Conservation (phyloP, 37 sponge, comb jelly and placozoan genomes). For the Corticium candelabrum region DNA sequence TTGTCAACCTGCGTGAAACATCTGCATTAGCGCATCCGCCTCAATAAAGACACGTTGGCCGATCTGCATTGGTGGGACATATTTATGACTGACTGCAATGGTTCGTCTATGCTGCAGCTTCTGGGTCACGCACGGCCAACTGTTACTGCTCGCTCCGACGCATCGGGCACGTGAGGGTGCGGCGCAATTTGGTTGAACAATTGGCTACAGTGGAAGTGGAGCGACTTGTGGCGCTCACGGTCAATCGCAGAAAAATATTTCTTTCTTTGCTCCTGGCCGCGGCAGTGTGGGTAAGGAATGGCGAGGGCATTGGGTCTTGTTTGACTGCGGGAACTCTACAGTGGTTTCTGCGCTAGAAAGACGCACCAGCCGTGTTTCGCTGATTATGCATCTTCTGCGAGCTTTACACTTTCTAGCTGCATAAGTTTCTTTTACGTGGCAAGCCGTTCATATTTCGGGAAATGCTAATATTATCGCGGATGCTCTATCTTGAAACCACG, state of each 20-base stretch:
- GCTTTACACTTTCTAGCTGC: conserved; percentile 26
- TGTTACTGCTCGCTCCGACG: background rate
- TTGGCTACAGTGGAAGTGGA: conserved; percentile 42
- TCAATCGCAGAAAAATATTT: conserved; percentile 26
- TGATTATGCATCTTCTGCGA: conserved; percentile 33
- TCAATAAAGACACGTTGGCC: background rate
- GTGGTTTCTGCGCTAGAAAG: conserved; percentile 15
- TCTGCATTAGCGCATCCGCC: background rate
- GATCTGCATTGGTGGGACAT: background rate
- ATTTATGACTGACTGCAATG: background rate
- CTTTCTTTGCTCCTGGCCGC: conserved; percentile 22
- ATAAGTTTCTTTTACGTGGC: background rate
- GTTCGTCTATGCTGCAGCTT: background rate
- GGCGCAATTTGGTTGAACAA: conserved; percentile 3
- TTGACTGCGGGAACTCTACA: conserved; percentile 29
- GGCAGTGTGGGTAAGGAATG: conserved; percentile 26
- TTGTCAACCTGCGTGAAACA: background rate
- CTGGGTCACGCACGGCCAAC: background rate
- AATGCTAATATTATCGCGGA: conserved; percentile 11
- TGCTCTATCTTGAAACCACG: conserved; percentile 17
- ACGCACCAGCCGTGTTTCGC: conserved; percentile 5
- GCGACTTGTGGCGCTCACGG: background rate
- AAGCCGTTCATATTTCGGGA: conserved; percentile 13
- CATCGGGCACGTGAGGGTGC: conserved; percentile 10
- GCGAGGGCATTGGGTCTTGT: background rate